A percentile compares a stretch with the other conserved stretches of the same genome.
These are phyloP conservation scores for Lepidurus packardi DNA, from an alignment of 1,140 invertebrate genomes.

Conservation along the genomic window DNA sequence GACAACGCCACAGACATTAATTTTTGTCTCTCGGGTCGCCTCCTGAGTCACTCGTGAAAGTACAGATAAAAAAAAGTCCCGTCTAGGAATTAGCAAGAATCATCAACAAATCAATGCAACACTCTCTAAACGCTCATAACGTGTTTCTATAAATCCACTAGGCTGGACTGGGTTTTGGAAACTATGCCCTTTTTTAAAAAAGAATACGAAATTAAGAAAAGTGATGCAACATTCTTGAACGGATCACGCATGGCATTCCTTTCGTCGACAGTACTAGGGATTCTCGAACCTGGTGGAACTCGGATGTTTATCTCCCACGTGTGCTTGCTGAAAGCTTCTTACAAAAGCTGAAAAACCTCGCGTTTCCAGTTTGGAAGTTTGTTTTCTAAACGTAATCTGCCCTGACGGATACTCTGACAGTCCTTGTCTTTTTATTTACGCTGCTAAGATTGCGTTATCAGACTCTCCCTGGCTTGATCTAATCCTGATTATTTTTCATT, in stretches of 20 bases:
- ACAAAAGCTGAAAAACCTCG: background rate
- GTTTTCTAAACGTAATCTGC: background rate
- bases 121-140: background rate
- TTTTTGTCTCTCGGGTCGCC: background rate
- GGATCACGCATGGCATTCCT: background rate
- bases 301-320: background rate
- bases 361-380: background rate
- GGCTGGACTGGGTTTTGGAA: background rate
- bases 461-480: background rate
- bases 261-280: background rate
- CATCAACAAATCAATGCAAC: background rate
- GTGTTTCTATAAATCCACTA: background rate
- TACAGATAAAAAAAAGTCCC: background rate
- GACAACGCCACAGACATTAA: conserved; percentile 18
- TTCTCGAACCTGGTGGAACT: background rate
- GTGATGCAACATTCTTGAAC: background rate
- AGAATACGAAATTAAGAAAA: background rate
- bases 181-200: background rate
- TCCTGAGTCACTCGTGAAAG: conserved; percentile 11
- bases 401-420: conserved; percentile 1
- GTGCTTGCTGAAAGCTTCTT: background rate
- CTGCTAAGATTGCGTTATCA: background rate
- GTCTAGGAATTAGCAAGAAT: background rate
- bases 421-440: background rate
- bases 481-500: background rate